Conservation (phyloP, 1,140 invertebrate species). For the Hydropsyche tenuis region DNA sequence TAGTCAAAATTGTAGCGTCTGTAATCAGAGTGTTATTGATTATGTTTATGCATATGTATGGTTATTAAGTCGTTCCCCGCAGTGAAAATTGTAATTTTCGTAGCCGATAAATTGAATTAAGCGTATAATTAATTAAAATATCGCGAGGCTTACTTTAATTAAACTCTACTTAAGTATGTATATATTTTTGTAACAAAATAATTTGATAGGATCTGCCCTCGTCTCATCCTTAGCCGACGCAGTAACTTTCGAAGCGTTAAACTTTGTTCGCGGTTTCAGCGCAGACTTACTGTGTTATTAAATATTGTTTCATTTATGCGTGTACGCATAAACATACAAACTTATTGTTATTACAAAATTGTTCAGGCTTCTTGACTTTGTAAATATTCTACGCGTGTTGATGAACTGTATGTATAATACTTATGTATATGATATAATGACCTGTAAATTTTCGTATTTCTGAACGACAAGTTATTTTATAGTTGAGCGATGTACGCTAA, state of each 20-base stretch:
- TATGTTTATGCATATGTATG: too few species aligned
- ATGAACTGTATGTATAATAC: too few species aligned
- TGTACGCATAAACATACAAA: too few species aligned
- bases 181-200: slow-evolving; percentile 13
- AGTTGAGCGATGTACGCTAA: too few species aligned
- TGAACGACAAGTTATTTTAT: too few species aligned
- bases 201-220: neutral
- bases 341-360: neutral
- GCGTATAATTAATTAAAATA: slow-evolving; percentile 30
- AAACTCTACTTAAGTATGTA: slow-evolving; percentile 2
- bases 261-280: neutral
- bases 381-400: too few species aligned
- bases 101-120: slow-evolving; percentile 25
- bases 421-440: too few species aligned
- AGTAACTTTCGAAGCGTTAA: neutral
- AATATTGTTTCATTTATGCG: too few species aligned
- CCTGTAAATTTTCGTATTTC: too few species aligned
- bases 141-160: slow-evolving; percentile 22
- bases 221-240: neutral
- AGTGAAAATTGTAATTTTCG: slow-evolving; percentile 25
- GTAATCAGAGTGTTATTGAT: too few species aligned
- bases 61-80: neutral
- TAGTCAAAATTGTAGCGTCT: neutral
- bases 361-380: too few species aligned
- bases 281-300: neutral